Percentiles rank a stretch among this genome's conserved stretches.
Evolutionary conservation across 2,888 invertebrate genomes (phyloP).

Genomic region (Aphidius colemani): DNA sequence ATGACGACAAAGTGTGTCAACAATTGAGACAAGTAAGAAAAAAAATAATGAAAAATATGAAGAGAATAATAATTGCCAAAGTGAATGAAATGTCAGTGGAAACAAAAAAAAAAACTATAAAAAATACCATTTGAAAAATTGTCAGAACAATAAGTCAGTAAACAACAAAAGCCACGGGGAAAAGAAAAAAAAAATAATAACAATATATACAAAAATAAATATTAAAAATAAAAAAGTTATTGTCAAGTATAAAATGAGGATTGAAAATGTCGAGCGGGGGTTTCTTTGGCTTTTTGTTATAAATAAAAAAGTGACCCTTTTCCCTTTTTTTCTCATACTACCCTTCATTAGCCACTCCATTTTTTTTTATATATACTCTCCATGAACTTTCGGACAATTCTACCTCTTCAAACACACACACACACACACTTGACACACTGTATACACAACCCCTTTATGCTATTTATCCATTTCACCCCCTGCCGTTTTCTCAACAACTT

Average conservation of each 20-base stretch:
- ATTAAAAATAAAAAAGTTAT: neutral
- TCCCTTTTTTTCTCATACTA: neutral
- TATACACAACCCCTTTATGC: slow-evolving; percentile 32
- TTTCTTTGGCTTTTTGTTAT: slow-evolving; percentile 6
- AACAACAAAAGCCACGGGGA: neutral
- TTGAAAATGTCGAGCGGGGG: slow-evolving; percentile 5
- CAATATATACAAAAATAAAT: neutral
- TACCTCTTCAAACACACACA: slow-evolving; percentile 1
- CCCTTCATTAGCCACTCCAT: neutral
- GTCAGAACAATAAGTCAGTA: slow-evolving; percentile 15
- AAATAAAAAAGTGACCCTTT: slow-evolving; percentile 12
- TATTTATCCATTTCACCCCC: slow-evolving; percentile 1
- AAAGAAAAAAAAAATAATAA: neutral
- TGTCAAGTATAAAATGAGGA: slow-evolving; percentile 4
- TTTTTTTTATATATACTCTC: slow-evolving; percentile 13
- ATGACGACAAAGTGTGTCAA: too few species aligned
- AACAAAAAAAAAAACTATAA: too few species aligned
- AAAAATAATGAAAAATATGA: too few species aligned
- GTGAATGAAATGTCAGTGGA: too few species aligned
- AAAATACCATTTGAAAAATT: slow-evolving; percentile 1
- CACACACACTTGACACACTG: slow-evolving; percentile 41
- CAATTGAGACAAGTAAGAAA: too few species aligned
- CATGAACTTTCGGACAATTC: slow-evolving; percentile 14
- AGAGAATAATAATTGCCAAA: too few species aligned
- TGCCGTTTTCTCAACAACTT: too few species aligned